Conservation (phyloP, 2,113 vertebrate species). For the Stegastes partitus region DNA sequence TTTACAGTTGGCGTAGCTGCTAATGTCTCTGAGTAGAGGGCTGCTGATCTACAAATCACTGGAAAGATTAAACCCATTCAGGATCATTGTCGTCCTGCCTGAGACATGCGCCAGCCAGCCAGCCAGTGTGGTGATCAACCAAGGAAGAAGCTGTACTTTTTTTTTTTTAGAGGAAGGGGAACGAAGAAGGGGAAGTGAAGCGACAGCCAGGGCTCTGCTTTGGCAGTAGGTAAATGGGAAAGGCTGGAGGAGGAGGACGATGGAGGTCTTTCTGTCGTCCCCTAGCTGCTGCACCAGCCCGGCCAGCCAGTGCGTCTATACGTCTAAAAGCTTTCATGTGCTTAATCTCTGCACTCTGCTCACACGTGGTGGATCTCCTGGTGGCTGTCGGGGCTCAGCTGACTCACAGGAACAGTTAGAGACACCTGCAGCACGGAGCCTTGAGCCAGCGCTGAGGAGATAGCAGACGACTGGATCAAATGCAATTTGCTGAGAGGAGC, state of each 20-base stretch:
- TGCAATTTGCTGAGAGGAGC: conserved; percentile 28
- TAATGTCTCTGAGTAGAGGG: conserved; percentile 56
- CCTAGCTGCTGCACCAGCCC: background rate
- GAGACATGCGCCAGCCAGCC: background rate
- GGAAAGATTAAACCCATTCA: conserved; percentile 45
- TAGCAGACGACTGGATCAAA: conserved; percentile 40
- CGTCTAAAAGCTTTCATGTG: conserved; percentile 2
- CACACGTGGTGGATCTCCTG: conserved; percentile 2
- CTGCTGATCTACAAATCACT: conserved; percentile 54
- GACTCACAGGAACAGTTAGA: background rate
- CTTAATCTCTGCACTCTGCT: conserved; percentile 20
- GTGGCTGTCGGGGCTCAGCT: conserved; percentile 35
- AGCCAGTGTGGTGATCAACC: conserved; percentile 22
- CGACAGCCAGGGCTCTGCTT: conserved; percentile 18
- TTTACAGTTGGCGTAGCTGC: conserved; percentile 68
- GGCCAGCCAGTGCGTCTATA: conserved; percentile 8
- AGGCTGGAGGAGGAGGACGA: conserved; percentile 1
- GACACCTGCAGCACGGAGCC: conserved; percentile 12
- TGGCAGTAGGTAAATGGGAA: conserved; percentile 41
- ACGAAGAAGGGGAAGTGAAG: conserved; percentile 40
- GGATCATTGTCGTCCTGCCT: conserved; percentile 31
- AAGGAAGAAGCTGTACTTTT: conserved; percentile 3
- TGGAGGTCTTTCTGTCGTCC: conserved; percentile 8
- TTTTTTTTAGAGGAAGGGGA: conserved; percentile 27
- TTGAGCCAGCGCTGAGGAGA: conserved; percentile 35